Conservation (phyloP, 2,113 vertebrate genomes). For the Indicator maculatus region DNA sequence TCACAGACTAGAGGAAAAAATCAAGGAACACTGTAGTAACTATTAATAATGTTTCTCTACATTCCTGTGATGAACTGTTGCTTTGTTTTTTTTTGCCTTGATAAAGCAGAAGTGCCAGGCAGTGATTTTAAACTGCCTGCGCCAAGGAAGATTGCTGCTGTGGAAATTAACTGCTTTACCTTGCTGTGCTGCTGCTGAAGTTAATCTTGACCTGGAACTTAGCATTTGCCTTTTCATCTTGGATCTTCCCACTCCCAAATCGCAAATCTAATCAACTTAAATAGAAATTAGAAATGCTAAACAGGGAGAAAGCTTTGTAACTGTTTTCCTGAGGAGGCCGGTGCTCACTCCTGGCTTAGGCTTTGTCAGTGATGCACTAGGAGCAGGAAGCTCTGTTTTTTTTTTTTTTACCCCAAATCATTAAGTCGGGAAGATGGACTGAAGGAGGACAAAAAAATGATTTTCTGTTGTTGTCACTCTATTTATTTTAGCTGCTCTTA, state of each 20-base stretch:
- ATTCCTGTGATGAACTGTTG: background rate
- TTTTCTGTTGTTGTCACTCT: background rate
- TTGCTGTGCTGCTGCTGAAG: background rate
- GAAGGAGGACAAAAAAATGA: background rate
- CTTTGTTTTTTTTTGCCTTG: slow-evolving; percentile 13
- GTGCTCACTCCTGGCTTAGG: background rate
- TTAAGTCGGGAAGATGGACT: background rate
- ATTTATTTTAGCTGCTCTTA: background rate
- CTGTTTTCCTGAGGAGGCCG: background rate
- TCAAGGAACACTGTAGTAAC: background rate
- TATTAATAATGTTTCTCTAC: background rate
- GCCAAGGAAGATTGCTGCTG: background rate
- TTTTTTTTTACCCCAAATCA: background rate
- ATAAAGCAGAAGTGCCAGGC: background rate
- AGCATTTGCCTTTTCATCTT: background rate
- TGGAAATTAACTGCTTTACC: background rate
- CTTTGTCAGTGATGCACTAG: background rate
- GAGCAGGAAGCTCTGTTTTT: background rate
- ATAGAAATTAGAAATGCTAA: background rate
- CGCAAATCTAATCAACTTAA: slow-evolving; percentile 17
- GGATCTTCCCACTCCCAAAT: background rate
- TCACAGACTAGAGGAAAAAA: background rate
- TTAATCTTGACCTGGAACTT: background rate
- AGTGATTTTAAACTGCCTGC: background rate
- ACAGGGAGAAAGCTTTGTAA: background rate